Conservation (phyloP, 2,113 vertebrate genomes). For the Cygnus buccinator region DNA sequence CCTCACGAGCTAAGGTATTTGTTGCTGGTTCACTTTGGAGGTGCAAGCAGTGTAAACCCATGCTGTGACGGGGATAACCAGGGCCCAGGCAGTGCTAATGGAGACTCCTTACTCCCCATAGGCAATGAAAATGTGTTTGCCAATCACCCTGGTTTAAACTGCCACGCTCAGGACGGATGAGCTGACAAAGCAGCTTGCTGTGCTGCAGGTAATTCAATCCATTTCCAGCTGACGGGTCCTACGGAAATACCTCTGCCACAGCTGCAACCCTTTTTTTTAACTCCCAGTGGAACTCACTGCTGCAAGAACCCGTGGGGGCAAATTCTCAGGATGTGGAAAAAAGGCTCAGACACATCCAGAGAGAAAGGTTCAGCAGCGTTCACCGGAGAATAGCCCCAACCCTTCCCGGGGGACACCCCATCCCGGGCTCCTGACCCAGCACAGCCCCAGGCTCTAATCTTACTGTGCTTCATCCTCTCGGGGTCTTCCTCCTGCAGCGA, state of each 20-base stretch:
- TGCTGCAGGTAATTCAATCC: background rate
- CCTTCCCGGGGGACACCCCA: rapidly evolving
- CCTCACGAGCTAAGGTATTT: background rate
- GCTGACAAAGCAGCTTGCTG: background rate
- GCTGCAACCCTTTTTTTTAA: background rate
- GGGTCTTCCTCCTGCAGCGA: conserved; percentile 88
- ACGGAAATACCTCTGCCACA: background rate
- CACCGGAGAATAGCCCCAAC: background rate
- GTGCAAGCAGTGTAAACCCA: background rate
- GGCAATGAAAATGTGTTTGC: background rate
- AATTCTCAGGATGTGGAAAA: background rate
- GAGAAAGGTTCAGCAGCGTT: rapidly evolving
- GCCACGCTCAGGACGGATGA: background rate
- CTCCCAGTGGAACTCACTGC: background rate
- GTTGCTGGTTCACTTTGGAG: background rate
- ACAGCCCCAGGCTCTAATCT: conserved; percentile 69
- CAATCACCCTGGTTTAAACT: background rate
- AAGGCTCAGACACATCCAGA: background rate
- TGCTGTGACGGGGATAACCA: background rate
- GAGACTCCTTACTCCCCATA: background rate
- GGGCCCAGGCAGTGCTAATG: rapidly evolving
- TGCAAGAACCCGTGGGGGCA: background rate
- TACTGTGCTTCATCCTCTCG: conserved; percentile 95
- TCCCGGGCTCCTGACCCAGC: background rate
- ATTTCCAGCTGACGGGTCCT: background rate